phyloP scores from a whole-genome alignment of 1,140 invertebrate species.

The Agrypnia vestita region DNA sequence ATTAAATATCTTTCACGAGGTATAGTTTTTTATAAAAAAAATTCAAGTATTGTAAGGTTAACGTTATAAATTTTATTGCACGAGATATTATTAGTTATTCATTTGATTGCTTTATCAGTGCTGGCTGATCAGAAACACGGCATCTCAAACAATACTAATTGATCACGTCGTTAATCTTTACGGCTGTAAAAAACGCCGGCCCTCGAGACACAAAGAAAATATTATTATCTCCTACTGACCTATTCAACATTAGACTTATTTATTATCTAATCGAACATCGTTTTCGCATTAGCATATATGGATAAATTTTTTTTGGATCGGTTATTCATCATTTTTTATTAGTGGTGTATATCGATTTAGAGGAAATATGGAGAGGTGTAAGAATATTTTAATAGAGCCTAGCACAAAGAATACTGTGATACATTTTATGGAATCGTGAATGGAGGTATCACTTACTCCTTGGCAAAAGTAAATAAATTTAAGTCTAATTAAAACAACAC shows the following conservation, averaged over 20 bases:
- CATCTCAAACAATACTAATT: conserved; percentile 59
- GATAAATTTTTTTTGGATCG: neutral
- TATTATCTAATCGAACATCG: conserved; percentile 40
- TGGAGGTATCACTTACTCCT: too few relatives aligned
- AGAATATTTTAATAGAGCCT: too few relatives aligned
- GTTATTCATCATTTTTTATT: too few relatives aligned
- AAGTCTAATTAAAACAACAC: too few relatives aligned
- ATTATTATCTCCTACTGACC: conserved; percentile 21
- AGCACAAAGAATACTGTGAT: too few relatives aligned
- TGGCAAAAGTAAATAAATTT: too few relatives aligned
- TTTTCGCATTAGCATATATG: conserved; percentile 27
- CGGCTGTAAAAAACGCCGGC: neutral
- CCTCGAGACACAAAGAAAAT: conserved; percentile 49
- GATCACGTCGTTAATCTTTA: conserved; percentile 53
- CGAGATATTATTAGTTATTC: conserved; percentile 31
- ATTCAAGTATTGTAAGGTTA: neutral
- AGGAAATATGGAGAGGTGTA: too few relatives aligned
- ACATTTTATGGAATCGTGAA: too few relatives aligned
- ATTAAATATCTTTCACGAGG: neutral
- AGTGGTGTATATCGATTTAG: too few relatives aligned
- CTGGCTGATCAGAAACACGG: conserved; percentile 56
- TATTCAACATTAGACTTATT: conserved; percentile 36
- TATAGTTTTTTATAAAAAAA: neutral
- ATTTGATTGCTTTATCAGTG: conserved; percentile 51
- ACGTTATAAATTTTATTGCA: conserved; percentile 20